These are phyloP conservation scores for Calliphora vicina DNA, from an alignment of 1,140 invertebrate species.

Conservation along the genomic window DNA sequence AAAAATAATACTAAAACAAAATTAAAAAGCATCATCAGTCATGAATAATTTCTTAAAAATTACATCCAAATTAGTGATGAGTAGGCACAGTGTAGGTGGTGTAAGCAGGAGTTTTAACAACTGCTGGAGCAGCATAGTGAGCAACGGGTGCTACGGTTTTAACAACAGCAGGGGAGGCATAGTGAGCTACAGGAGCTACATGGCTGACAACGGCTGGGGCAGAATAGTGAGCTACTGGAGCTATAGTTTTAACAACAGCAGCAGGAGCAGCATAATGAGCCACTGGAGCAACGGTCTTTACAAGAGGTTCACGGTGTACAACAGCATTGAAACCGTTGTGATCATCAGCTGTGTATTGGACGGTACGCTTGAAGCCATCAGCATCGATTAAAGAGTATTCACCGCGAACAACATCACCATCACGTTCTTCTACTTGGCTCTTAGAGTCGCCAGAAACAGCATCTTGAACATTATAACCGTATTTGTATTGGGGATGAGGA, in stretches of 20 bases:
- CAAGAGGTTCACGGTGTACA: conserved; percentile 55
- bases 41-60: not conserved
- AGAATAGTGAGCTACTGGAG: conserved; percentile 35
- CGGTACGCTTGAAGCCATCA: conserved; percentile 56
- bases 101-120: conserved; percentile 38
- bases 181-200: conserved; percentile 36
- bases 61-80: conserved; percentile 31
- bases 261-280: conserved; percentile 35
- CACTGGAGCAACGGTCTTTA: conserved; percentile 46
- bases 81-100: conserved; percentile 26
- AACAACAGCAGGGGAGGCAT: conserved; percentile 39
- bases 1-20: too few species aligned
- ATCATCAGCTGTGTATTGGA: conserved; percentile 52
- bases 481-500: conserved; percentile 66
- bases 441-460: conserved; percentile 70
- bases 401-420: conserved; percentile 65
- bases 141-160: conserved; percentile 36
- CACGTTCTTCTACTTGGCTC: conserved; percentile 67
- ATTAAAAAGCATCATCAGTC: too few species aligned
- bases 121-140: conserved; percentile 46
- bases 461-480: conserved; percentile 69
- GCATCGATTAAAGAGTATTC: conserved; percentile 65
- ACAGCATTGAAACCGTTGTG: conserved; percentile 50
- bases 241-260: conserved; percentile 37
- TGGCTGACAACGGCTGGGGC: conserved; percentile 40